Conservation (phyloP, 2,113 vertebrate genomes). For the Onychostruthus taczanowskii region DNA sequence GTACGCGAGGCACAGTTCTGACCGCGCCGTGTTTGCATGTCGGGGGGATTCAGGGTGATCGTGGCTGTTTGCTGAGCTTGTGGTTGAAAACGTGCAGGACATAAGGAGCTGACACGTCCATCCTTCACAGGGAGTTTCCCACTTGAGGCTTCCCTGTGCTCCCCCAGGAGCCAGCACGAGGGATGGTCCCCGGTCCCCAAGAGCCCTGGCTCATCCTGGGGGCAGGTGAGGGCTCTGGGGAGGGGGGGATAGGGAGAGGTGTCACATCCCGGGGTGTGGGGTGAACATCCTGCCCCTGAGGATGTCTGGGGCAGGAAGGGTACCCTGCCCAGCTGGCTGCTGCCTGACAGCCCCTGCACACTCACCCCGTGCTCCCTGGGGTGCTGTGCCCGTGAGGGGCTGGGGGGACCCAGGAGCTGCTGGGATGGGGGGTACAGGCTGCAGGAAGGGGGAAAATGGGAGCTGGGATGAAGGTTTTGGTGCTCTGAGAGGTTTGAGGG, state of each 20-base stretch:
- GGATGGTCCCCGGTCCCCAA: rapidly evolving
- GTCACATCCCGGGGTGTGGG: background rate
- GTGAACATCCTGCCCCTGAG: background rate
- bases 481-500: background rate
- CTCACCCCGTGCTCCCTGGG: background rate
- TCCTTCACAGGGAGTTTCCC: background rate
- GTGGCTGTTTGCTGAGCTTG: constrained; percentile 21
- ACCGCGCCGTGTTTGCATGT: background rate
- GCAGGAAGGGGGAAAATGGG: background rate
- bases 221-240: background rate
- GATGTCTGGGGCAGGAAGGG: background rate
- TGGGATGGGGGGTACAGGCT: background rate
- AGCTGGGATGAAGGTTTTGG: background rate
- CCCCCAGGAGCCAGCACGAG: background rate
- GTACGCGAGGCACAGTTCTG: background rate
- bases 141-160: background rate
- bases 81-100: constrained; percentile 2
- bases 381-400: rapidly evolving
- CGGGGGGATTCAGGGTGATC: background rate
- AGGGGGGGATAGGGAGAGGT: background rate
- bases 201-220: background rate
- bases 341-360: background rate
- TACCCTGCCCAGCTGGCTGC: background rate
- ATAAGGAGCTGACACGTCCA: background rate
- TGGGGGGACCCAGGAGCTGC: background rate